Base-by-base conservation (phyloP, 2,797 vertebrate genomes). In the Alauda arvensis region DNA sequence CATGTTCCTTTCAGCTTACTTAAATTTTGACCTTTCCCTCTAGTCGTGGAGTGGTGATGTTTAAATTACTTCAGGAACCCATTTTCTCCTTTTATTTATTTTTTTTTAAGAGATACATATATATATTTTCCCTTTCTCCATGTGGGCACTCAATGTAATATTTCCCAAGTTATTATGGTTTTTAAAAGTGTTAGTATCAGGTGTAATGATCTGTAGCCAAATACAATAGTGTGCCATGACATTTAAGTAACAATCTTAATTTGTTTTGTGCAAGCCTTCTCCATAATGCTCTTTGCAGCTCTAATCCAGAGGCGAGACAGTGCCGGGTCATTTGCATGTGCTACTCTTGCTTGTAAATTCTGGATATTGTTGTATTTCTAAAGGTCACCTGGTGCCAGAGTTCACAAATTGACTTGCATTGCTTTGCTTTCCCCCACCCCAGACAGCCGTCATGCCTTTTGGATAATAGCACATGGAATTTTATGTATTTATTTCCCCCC, bases 141-240 rank as follows among this genome's bases (percentile, higher is more conserved):
- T 96, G 97, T 94, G 95, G 94, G 96, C 97, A 97, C 95, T 96
- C 96, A 88, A 68, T 97, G 97, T 97, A 97, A 98, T 98, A 98
- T 98, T 98, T 98, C 97, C 98, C 97, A 98, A 98, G 98, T 99
- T 99, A 99, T 99, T 99, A 98, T 98, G 96, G 98, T 97, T 98
- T 98, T 98, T 98, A 94, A 97, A 97, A 97, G 97, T 97, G 97
- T 98, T 98, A 97, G 98, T 98, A 98, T 98, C 97, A 96, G 97
- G 98, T 98, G 98, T 99, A 99, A 99, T 99, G 99, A 98, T 98
- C 98, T 98, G 98, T 99, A 98, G 98, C 98, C 97, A 97, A 98
- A 98, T 98, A 98, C 98, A 98, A 99, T 99, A 96, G 98, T 98
- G 98, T 98, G 98, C 98, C 96, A 94, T 99, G 99, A 99, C 99